These are phyloP conservation scores for Hemitrygon akajei DNA, from an alignment of 2,797 vertebrate genomes.

Conservation along the genomic window DNA sequence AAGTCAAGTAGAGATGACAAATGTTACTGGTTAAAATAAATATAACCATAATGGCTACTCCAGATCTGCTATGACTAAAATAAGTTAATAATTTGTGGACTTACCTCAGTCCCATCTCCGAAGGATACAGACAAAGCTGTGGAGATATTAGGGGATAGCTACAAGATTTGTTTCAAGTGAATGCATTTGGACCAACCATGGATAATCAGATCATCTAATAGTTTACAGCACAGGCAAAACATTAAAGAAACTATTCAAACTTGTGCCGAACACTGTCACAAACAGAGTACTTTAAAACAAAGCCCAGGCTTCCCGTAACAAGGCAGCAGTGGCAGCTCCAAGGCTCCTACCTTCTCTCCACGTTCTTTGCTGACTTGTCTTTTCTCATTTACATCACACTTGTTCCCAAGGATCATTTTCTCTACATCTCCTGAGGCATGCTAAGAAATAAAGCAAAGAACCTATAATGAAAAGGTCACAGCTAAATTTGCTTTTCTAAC, in stretches of 20 bases:
- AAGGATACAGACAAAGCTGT: background rate
- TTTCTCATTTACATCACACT: slow-evolving; percentile 95
- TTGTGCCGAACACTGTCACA: too few relatives aligned
- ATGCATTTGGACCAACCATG: background rate
- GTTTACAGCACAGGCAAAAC: background rate
- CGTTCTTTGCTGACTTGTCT: slow-evolving; percentile 89
- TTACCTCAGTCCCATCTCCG: background rate
- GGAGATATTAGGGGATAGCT: background rate
- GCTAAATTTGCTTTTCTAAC: background rate
- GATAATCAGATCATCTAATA: background rate
- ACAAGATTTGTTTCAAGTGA: background rate
- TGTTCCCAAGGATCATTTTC: slow-evolving; percentile 98
- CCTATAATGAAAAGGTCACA: background rate
- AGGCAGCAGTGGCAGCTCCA: background rate
- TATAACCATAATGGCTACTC: background rate
- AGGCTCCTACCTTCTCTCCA: slow-evolving; percentile 77
- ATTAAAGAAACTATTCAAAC: background rate
- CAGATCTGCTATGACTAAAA: background rate
- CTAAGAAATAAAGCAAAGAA: slow-evolving; percentile 50
- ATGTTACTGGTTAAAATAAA: background rate
- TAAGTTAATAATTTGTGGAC: background rate
- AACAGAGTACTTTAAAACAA: background rate
- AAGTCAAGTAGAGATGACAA: background rate
- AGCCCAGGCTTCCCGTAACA: background rate
- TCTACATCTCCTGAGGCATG: slow-evolving; percentile 93